phyloP scores from a whole-genome alignment of 2,797 vertebrate genomes.

The Acropternis orthonyx region DNA sequence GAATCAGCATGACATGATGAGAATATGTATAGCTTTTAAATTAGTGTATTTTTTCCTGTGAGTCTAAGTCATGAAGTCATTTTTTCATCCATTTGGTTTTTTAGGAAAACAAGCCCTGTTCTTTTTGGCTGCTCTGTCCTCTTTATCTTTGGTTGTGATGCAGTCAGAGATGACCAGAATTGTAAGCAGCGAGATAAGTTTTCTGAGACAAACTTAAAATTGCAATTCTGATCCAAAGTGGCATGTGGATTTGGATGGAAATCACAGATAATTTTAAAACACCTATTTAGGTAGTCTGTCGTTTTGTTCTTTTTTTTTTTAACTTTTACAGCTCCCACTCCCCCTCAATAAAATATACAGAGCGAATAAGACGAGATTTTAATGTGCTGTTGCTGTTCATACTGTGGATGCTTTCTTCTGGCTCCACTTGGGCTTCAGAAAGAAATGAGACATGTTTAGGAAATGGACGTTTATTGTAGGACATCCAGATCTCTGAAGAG shows the following conservation, averaged over 20 bases:
- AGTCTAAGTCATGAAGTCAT: not conserved
- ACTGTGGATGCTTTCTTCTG: not conserved
- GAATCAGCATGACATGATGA: not conserved
- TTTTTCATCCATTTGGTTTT: not conserved
- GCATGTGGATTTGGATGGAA: not conserved
- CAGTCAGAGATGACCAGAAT: conserved; percentile 1
- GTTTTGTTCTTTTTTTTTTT: not conserved
- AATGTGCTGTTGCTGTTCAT: not conserved
- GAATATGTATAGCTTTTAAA: not conserved
- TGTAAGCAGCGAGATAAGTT: not conserved
- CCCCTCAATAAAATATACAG: not conserved
- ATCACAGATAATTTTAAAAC: not conserved
- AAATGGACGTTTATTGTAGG: not conserved
- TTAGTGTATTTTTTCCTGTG: not conserved
- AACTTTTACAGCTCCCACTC: not conserved
- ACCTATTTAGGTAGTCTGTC: not conserved
- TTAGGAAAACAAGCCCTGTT: not conserved
- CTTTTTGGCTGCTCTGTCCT: not conserved
- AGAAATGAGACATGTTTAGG: not conserved
- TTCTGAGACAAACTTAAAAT: not conserved
- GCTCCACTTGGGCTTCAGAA: not conserved
- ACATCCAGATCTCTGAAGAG: not conserved
- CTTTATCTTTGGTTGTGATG: not conserved
- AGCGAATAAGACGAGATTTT: not conserved
- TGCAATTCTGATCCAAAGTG: not conserved